Evolutionary conservation across 2,888 invertebrate species (phyloP).

Genomic region (Tenodera sinensis): DNA sequence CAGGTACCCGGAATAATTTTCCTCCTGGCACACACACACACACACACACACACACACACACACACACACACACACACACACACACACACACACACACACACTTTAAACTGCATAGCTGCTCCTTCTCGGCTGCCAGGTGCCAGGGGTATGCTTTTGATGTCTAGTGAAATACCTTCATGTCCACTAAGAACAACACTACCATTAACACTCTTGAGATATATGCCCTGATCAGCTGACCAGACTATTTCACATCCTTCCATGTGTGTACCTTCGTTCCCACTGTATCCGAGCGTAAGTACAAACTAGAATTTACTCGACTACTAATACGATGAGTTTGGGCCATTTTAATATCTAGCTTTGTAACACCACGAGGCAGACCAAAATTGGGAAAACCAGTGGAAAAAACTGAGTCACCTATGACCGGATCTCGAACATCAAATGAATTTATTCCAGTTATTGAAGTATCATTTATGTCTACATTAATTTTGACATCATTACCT

Average conservation of each 20-base stretch:
- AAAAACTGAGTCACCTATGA: constrained; percentile 62
- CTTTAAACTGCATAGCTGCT: constrained; percentile 68
- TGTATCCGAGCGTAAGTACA: constrained; percentile 65
- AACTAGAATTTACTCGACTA: constrained; percentile 65
- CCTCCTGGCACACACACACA: constrained; percentile 92
- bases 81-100: too few species aligned
- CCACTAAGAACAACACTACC: constrained; percentile 68
- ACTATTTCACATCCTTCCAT: constrained; percentile 69
- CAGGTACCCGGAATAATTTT: constrained; percentile 73
- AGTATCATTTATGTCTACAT: constrained; percentile 64
- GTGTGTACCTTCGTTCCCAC: constrained; percentile 75
- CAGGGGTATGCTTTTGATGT: constrained; percentile 67
- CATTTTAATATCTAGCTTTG: constrained; percentile 60
- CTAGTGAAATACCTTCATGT: constrained; percentile 66
- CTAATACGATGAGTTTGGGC: constrained; percentile 68
- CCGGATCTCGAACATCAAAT: constrained; percentile 66
- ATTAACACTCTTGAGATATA: constrained; percentile 70
- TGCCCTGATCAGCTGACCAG: constrained; percentile 75
- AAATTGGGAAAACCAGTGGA: constrained; percentile 71
- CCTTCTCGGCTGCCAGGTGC: constrained; percentile 50
- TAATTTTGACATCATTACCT: constrained; percentile 41
- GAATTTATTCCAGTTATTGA: constrained; percentile 64
- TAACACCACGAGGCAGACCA: constrained; percentile 64
- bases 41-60: too few species aligned
- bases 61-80: too few species aligned